A percentile compares a stretch with the other conserved stretches of the same genome.
Evolutionary conservation across 1,140 invertebrate genomes (phyloP).

Genomic region (Pomacea maculata): DNA sequence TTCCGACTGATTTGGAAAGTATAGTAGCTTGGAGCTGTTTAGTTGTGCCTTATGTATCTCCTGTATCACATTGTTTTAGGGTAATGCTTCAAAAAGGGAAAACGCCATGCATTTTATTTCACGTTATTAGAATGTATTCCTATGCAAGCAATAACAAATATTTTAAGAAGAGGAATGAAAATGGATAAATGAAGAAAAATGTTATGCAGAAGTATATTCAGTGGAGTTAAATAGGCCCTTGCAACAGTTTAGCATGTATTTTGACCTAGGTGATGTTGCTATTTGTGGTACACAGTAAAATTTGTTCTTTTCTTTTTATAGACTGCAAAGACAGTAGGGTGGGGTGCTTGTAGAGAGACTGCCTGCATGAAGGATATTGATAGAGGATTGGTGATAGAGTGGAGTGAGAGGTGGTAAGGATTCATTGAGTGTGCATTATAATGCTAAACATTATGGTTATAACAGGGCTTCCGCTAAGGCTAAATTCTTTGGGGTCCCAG

Average conservation of each 20-base stretch:
- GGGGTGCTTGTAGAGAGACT: neutral
- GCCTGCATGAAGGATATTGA: neutral
- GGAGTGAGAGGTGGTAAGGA: neutral
- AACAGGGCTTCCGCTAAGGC: too few species aligned
- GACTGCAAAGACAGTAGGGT: neutral
- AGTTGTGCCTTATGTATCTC: slow-evolving; percentile 1
- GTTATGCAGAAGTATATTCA: too few species aligned
- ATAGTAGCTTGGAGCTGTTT: neutral
- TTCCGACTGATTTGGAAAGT: neutral
- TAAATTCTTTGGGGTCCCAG: too few species aligned
- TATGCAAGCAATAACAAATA: too few species aligned
- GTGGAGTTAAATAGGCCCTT: too few species aligned
- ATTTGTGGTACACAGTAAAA: neutral
- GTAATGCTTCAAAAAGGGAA: neutral
- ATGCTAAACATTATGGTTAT: neutral
- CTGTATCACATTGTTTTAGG: neutral
- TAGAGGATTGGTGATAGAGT: neutral
- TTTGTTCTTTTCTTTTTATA: neutral
- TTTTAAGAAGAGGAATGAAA: too few species aligned
- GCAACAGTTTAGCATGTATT: too few species aligned
- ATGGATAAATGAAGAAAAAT: too few species aligned
- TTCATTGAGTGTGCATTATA: neutral
- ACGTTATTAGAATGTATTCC: too few species aligned
- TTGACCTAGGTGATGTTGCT: too few species aligned
- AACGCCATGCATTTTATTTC: too few species aligned